phyloP scores from a whole-genome alignment of 2,113 vertebrate genomes.

The Thymallus thymallus region DNA sequence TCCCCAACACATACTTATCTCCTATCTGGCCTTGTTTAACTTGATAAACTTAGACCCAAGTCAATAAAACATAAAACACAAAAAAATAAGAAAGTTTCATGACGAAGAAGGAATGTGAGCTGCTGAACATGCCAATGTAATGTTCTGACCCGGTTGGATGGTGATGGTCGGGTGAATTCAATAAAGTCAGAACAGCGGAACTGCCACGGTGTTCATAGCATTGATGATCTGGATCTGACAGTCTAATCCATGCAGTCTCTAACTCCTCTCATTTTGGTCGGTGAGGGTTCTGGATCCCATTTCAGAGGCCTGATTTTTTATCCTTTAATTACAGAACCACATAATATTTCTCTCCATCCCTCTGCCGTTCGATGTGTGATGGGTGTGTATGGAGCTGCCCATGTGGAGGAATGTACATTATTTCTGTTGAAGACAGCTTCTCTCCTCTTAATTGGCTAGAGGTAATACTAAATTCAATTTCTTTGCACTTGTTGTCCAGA shows the following conservation, averaged over 20 bases:
- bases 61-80: constrained; percentile 7
- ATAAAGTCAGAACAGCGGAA: background rate
- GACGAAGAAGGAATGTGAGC: background rate
- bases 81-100: background rate
- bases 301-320: background rate
- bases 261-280: background rate
- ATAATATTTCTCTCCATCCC: background rate
- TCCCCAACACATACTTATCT: background rate
- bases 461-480: too few species aligned
- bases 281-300: background rate
- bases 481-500: too few species aligned
- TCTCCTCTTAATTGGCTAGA: too few species aligned
- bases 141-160: too few species aligned
- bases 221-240: background rate
- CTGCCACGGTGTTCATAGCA: background rate
- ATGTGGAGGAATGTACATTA: too few species aligned
- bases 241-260: background rate
- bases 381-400: too few species aligned
- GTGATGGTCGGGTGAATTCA: background rate
- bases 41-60: constrained; percentile 4
- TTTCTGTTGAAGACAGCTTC: too few species aligned
- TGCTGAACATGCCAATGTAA: background rate
- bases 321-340: constrained; percentile 1
- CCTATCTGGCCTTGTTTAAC: background rate
- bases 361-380: too few species aligned